Percentiles rank a stretch among this genome's conserved stretches.
Evolutionary conservation across 2,113 vertebrate genomes (phyloP).

Genomic region (Anthoscopus minutus): DNA sequence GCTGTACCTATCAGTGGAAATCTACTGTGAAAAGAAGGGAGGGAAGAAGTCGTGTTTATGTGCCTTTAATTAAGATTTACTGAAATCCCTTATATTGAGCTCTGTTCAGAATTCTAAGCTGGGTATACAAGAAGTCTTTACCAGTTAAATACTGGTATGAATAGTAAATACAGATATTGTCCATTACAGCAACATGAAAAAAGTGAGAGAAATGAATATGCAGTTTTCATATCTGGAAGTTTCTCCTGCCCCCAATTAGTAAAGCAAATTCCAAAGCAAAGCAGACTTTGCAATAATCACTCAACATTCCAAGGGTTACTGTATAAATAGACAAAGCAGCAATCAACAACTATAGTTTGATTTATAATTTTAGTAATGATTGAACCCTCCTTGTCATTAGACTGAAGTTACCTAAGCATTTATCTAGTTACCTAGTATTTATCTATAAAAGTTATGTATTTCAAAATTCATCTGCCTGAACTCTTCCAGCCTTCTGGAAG

Average conservation of each 20-base stretch:
- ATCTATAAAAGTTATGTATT: background rate
- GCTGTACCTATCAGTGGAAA: constrained; percentile 3
- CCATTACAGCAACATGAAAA: constrained; percentile 26
- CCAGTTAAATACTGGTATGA: constrained; percentile 31
- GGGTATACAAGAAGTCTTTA: constrained; percentile 21
- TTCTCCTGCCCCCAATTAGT: constrained; percentile 17
- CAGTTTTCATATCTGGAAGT: constrained; percentile 19
- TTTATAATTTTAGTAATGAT: background rate
- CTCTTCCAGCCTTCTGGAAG: background rate
- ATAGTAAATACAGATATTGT: constrained; percentile 61
- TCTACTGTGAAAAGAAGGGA: constrained; percentile 17
- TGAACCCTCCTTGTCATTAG: background rate
- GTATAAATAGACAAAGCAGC: constrained; percentile 8
- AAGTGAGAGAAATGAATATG: constrained; percentile 1
- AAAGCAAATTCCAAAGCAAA: constrained; percentile 17
- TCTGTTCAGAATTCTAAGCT: constrained; percentile 5
- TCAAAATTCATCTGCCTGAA: background rate
- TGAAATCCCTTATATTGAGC: constrained; percentile 11
- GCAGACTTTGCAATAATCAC: constrained; percentile 14
- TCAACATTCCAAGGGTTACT: constrained; percentile 10
- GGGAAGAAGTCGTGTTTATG: background rate
- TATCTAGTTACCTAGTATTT: background rate
- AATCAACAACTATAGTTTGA: background rate
- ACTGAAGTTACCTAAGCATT: background rate
- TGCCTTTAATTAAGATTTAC: constrained; percentile 38